Percentiles rank a stretch among this genome's conserved stretches.
phyloP scores from a whole-genome alignment of 1,140 invertebrate genomes.

The Odontomachus brunneus region DNA sequence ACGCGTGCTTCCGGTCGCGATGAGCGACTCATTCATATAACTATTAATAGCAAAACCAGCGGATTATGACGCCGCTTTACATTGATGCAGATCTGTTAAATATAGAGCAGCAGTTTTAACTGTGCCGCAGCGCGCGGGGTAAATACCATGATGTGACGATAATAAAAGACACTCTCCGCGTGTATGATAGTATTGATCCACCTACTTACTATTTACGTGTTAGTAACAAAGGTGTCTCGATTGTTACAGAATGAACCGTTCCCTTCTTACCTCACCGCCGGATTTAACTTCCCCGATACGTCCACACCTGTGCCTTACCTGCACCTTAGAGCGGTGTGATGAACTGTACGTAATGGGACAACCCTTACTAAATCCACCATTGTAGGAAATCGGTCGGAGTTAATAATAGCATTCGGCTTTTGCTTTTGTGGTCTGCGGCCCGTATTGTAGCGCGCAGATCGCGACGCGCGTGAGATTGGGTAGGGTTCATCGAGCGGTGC shows the following conservation, averaged over 20 bases:
- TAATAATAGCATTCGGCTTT: conserved; percentile 83
- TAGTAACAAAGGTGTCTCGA: conserved; percentile 46
- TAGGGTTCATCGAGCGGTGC: conserved; percentile 53
- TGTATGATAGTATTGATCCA: conserved; percentile 52
- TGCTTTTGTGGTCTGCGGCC: conserved; percentile 76
- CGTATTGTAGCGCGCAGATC: conserved; percentile 75
- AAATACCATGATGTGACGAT: conserved; percentile 52
- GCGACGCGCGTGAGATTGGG: conserved; percentile 65
- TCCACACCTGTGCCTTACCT: conserved; percentile 84
- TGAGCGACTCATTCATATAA: conserved; percentile 56
- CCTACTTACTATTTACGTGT: conserved; percentile 58
- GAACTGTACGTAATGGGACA: conserved; percentile 78
- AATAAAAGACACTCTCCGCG: conserved; percentile 42
- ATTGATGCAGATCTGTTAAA: conserved; percentile 48
- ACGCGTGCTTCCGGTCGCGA: conserved; percentile 46
- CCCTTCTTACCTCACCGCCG: conserved; percentile 49
- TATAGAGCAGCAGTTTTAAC: conserved; percentile 53
- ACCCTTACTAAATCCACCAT: conserved; percentile 77
- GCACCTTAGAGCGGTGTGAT: conserved; percentile 76
- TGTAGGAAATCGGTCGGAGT: conserved; percentile 82
- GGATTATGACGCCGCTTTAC: conserved; percentile 52
- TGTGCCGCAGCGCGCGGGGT: conserved; percentile 36
- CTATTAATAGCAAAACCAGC: conserved; percentile 48
- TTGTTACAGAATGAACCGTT: conserved; percentile 62
- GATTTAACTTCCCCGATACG: conserved; percentile 81